Conservation (phyloP, 2,888 invertebrate genomes). For the Ceraclea dissimilis region DNA sequence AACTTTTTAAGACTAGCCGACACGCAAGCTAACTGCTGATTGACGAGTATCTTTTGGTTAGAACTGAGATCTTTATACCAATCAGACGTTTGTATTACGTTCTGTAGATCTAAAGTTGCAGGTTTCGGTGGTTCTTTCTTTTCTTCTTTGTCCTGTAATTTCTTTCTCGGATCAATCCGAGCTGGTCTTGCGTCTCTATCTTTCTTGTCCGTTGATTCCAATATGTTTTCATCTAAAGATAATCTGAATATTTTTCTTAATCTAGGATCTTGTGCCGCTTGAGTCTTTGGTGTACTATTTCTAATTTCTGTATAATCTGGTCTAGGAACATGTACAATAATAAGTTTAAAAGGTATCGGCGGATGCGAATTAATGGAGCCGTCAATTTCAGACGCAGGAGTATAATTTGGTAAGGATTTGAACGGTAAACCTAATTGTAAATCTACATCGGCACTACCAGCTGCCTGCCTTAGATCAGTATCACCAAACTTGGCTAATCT, state of each 20-base stretch:
- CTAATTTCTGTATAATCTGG: constrained; percentile 71
- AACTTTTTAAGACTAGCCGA: constrained; percentile 54
- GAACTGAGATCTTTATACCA: constrained; percentile 67
- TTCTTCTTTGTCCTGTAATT: constrained; percentile 36
- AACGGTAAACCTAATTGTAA: constrained; percentile 68
- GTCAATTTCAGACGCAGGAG: constrained; percentile 81
- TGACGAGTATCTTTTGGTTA: constrained; percentile 63
- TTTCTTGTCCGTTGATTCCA: constrained; percentile 49
- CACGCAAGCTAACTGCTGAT: constrained; percentile 58
- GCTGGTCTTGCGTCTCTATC: constrained; percentile 39
- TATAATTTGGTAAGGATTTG: constrained; percentile 72
- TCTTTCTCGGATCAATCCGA: constrained; percentile 42
- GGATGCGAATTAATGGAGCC: constrained; percentile 73
- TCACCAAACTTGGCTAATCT: constrained; percentile 53
- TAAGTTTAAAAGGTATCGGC: constrained; percentile 61
- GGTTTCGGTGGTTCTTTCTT: constrained; percentile 29
- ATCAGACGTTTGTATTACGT: constrained; percentile 56
- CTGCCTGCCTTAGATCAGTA: constrained; percentile 54
- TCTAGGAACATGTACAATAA: constrained; percentile 56
- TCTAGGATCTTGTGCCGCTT: constrained; percentile 69
- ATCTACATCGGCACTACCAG: constrained; percentile 59
- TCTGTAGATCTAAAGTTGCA: constrained; percentile 49
- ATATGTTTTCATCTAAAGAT: constrained; percentile 52
- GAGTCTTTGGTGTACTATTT: constrained; percentile 60
- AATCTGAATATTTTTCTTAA: constrained; percentile 67